Evolutionary conservation across 2,113 vertebrate genomes (phyloP), one percentile per base, ranked within the genome.

Genomic region (Poeciliopsis prolifica): DNA sequence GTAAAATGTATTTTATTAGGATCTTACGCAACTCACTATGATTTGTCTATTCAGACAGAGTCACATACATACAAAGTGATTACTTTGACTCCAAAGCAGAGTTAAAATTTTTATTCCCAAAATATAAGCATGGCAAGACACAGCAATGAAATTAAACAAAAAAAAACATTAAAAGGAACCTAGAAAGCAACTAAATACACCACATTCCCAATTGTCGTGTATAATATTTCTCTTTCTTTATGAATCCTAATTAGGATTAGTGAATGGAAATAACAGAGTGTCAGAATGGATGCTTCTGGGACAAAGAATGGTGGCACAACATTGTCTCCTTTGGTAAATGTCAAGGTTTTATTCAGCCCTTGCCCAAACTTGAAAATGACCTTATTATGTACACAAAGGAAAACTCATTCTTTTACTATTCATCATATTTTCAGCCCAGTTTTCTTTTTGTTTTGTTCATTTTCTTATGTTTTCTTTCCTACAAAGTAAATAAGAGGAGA

Each of bases 301-400:
- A 26, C 64, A 65, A 58, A 65, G 30, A 66, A 40, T 15, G 31
- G 63, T 40, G 63, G 17, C 40, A 48, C 14, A 42, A 33, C 44
- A 74, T 65, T 28, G 7, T 60, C 48, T 65, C 28, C 62, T 65
- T 54, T 51, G 42, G 30, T 74, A 74, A 73, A 74, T 74, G 72
- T 74, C 72, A 65, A 65, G 72, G 62, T 74, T 74, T 64, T 64
- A 24, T 65, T 74, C 30, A 7, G 14, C 30, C 54, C 2, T 65
- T 28, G 29, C 30, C 15, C 30, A 54, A 74, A 74, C 44, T 54
- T 73, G 22, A 51, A 73, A 64, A 73, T 33, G 61, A 42, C 28
- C 37, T 33, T 40, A 17, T 68, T 71, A 31, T 13, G 28, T 13
- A 31, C 19, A 69, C 26, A 28, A 26, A 69, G 29, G 19, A 58